These are phyloP conservation scores for Sciurus vulgaris DNA, from an alignment of 2,797 vertebrate species.

Conservation along the genomic window DNA sequence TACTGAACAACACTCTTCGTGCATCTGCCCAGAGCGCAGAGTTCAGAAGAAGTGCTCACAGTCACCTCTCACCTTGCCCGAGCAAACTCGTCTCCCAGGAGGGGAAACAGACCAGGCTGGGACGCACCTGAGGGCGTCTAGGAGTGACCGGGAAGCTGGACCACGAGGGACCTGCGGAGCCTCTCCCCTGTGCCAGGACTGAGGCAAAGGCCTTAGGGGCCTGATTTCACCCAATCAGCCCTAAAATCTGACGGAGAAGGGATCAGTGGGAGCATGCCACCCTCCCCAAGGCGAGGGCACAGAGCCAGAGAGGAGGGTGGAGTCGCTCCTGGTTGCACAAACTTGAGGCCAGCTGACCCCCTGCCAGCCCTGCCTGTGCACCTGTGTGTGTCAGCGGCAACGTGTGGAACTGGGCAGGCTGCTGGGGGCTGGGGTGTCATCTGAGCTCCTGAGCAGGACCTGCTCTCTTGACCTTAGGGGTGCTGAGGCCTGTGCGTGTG, in stretches of 20 bases:
- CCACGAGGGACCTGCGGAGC: neutral
- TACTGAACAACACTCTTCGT: neutral
- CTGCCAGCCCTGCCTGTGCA: neutral
- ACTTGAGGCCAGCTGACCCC: neutral
- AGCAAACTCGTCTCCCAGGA: neutral
- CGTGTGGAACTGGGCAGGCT: neutral
- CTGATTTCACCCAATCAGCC: neutral
- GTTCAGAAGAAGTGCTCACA: neutral
- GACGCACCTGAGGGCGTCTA: neutral
- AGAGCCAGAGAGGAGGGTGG: neutral
- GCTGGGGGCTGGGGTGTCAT: neutral
- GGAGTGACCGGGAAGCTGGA: neutral
- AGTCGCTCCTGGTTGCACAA: neutral
- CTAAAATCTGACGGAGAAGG: neutral
- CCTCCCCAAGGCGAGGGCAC: neutral
- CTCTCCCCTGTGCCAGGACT: neutral
- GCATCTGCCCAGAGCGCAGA: neutral
- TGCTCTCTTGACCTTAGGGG: neutral
- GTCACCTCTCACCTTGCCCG: neutral
- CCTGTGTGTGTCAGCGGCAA: neutral
- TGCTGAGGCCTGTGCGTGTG: neutral
- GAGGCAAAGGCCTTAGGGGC: neutral
- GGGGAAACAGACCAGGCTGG: neutral
- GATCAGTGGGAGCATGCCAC: neutral
- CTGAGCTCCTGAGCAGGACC: neutral